Conservation (phyloP, 2,888 invertebrate species). For the Acanthosoma haemorrhoidale region DNA sequence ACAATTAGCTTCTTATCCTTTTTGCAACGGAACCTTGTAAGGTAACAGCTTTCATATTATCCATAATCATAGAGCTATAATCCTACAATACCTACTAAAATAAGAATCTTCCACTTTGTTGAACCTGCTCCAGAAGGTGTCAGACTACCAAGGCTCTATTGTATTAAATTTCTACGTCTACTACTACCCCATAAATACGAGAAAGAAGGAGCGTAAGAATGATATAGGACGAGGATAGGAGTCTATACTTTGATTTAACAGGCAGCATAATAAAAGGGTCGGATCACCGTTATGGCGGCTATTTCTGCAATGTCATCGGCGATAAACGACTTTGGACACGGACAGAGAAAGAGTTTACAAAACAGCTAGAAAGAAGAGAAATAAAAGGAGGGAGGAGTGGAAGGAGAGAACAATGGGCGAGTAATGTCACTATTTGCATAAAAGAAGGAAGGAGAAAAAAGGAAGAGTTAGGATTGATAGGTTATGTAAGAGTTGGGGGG, state of each 20-base stretch:
- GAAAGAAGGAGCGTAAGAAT: conserved; percentile 28
- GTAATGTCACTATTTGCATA: neutral
- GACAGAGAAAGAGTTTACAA: neutral
- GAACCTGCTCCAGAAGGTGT: too few species aligned
- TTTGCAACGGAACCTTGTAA: too few species aligned
- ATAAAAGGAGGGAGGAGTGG: neutral
- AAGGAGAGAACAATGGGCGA: neutral
- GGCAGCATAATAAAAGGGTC: neutral
- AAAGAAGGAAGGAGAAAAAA: neutral
- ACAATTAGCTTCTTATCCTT: too few species aligned
- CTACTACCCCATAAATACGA: too few species aligned
- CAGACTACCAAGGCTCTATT: too few species aligned
- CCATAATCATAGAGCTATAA: too few species aligned
- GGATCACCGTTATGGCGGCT: neutral
- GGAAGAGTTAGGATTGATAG: neutral
- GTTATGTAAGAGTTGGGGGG: conserved; percentile 9
- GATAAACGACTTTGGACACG: neutral
- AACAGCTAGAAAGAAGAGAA: neutral
- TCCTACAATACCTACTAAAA: too few species aligned
- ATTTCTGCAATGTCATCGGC: neutral
- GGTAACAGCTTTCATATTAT: too few species aligned
- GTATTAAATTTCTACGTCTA: too few species aligned
- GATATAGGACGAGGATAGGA: too few species aligned
- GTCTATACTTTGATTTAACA: too few species aligned
- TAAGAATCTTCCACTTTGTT: too few species aligned